These are phyloP conservation scores for Pristionchus entomophagus DNA, from an alignment of 2,888 invertebrate species.

Conservation along the genomic window DNA sequence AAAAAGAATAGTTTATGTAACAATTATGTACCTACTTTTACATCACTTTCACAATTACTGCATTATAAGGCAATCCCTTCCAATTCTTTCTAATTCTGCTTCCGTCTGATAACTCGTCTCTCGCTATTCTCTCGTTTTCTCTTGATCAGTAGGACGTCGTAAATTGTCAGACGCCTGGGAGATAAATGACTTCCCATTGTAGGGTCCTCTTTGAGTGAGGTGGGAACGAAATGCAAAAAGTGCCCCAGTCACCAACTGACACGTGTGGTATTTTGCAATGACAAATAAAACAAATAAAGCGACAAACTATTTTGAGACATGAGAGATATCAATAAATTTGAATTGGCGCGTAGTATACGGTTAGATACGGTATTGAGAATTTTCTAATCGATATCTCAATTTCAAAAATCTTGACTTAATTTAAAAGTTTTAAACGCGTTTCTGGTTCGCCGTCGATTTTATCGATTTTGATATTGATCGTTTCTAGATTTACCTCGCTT, in stretches of 20 bases:
- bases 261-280: background rate
- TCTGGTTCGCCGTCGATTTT: background rate
- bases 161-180: background rate
- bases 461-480: background rate
- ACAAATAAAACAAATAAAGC: background rate
- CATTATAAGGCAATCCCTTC: background rate
- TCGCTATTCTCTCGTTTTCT: slow-evolving; percentile 2
- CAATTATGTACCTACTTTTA: too few species aligned
- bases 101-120: background rate
- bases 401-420: background rate
- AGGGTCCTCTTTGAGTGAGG: slow-evolving; percentile 1
- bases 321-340: background rate
- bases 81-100: background rate
- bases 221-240: slow-evolving; percentile 44
- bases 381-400: background rate
- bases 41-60: background rate
- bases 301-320: background rate
- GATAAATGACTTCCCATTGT: slow-evolving; percentile 32
- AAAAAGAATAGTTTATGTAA: too few species aligned
- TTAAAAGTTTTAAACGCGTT: background rate
- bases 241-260: slow-evolving; percentile 23
- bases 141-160: slow-evolving; percentile 21
- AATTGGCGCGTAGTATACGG: background rate
- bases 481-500: background rate
- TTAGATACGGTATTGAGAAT: background rate